phyloP scores from a whole-genome alignment of 30 jellyfish, hydroid and myxozoan species.

The Nemopilema nomurai region DNA sequence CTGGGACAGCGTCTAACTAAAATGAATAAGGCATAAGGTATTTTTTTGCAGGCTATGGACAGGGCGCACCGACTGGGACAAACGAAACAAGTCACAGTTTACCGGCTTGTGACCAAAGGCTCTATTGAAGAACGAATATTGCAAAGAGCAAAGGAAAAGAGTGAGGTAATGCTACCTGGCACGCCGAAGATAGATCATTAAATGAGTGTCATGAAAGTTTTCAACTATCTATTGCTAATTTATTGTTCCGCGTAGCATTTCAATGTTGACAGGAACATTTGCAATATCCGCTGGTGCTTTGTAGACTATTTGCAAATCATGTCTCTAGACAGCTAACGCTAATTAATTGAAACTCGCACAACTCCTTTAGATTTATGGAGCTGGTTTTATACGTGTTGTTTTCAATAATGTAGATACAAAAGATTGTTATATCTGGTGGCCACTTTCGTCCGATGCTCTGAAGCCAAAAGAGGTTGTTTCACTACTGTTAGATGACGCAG shows the following conservation, averaged over 20 bases:
- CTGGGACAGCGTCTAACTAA: no score
- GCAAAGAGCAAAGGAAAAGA: conserved; percentile 93
- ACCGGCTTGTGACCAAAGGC: conserved; percentile 91
- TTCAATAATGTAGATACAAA: conserved; percentile 95
- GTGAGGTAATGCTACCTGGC: conserved; percentile 91
- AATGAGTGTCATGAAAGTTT: no score
- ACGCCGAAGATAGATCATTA: no score
- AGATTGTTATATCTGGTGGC: conserved; percentile 96
- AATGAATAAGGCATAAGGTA: background rate
- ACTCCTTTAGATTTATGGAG: no score
- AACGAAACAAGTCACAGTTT: conserved; percentile 95
- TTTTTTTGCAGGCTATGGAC: conserved; percentile 90
- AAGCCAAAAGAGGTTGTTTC: conserved; percentile 98
- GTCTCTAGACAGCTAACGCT: no score
- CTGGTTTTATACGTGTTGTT: no score
- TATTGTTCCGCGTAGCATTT: no score
- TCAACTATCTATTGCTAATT: no score
- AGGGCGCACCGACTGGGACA: conserved; percentile 99
- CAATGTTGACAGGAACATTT: no score
- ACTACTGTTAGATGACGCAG: conserved; percentile 89
- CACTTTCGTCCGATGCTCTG: conserved; percentile 93
- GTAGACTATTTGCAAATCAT: no score
- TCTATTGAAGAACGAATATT: conserved; percentile 91
- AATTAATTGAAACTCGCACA: no score
- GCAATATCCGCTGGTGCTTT: no score